Evolutionary conservation across 2,113 vertebrate genomes (phyloP), one percentile per base, ranked within the genome.

Genomic region (Spea bombifrons): DNA sequence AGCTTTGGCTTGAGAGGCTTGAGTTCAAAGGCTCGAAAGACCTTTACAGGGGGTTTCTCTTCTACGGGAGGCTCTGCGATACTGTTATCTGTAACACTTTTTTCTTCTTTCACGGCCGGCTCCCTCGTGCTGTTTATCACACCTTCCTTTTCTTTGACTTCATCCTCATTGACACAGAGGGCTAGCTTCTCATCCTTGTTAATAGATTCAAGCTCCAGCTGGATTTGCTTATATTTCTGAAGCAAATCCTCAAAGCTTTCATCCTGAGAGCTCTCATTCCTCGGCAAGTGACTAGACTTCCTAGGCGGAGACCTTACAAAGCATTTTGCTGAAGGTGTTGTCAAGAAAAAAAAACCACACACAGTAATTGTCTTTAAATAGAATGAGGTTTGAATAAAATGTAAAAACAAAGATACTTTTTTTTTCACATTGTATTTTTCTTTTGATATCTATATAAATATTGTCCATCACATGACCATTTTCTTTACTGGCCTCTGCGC

Each of bases 181-280:
- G 94, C 95, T 81, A 93, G 91, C 75, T 92, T 96, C 89, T 99
- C 97, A 89, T 98, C 95, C 77, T 97, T 98, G 66, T 93, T 94
- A 86, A 99, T 98, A 81, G 92, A 95, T 74, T 99, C 97, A 69
- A 99, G 93, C 85, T 99, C 96, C 77, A 97, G 88, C 13, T 99
- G 96, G 83, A 99, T 99, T 87, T 99, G 95, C 78, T 96, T 96
- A 83, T 99, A 98, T 83, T 98, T 99, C 86, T 93, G 87, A 71
- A 99, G 93, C 57, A 99, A 88, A 83, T 97, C 96, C 87, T 99
- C 97, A 82, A 99, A 99, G 84, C 94, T 97, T 89, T 99, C 97
- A 67, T 97, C 96, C 55, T 90, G 85, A 59, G 88, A 90, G 80
- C 83, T 91, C 66, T 95, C 95, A 52, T 84, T 84, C 90, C 94